Evolutionary conservation across 2,888 invertebrate species (phyloP), one percentile per base, ranked within the genome.

Genomic region (Phaedon cochleariae): DNA sequence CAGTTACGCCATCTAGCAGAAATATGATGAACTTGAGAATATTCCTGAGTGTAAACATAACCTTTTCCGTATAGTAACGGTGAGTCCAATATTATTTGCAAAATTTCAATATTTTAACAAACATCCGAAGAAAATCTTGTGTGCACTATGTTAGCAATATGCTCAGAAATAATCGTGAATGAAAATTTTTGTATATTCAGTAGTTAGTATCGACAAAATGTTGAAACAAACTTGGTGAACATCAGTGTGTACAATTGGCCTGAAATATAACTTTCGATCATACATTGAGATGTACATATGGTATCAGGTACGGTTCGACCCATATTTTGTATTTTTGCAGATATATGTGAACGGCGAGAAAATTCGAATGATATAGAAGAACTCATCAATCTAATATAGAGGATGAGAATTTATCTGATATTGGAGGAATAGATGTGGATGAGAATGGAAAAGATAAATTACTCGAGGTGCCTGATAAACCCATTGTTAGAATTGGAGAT

Each of bases 181-280:
- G 48, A 48, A 48, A 48, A 48, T 21, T 12, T 48, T 20, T 22
- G 22, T 48, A n/a, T 21, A 48, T 48, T 48, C 22, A 48, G 17
- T 46, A 46, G 18, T 46, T 15, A 46, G 46, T 46, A 18, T 18
- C 18, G 18, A 46, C 18, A 46, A 18, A 46, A 18, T 48, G 20
- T 15, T 20, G 22, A 48, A 18, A 48, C 10, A 48, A 48, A 48
- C 48, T 12, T 48, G 48, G 22, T n/a, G 9, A 26, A 51, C 51
- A 51, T 51, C 22, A 26, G 22, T 51, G 29, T 51, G 51, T 51
- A 51, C 51, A 21, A 51, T 22, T 26, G 22, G 51, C 51, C 51
- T 51, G 18, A 51, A 51, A 15, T 51, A 22, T 22, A 18, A 20
- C 22, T 22, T 18, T 26, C 15, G 22, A 22, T 51, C 29, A 22